Evolutionary conservation across 2,888 invertebrate species (phyloP).

Genomic region (Aquatica leii): DNA sequence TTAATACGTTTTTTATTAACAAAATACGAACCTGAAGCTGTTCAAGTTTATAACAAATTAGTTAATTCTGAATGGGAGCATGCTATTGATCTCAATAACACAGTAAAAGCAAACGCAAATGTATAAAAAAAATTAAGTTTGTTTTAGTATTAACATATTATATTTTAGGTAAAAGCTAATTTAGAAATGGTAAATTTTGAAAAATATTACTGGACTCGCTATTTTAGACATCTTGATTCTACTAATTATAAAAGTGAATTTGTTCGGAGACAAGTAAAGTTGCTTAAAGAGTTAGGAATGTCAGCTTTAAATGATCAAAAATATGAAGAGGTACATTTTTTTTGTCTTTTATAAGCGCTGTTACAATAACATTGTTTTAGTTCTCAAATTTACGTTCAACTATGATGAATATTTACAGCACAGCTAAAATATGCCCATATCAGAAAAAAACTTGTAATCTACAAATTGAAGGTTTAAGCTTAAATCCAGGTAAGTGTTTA

Average conservation of each 20-base stretch:
- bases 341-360: slow-evolving; percentile 15
- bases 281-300: slow-evolving; percentile 61
- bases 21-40: slow-evolving; percentile 49
- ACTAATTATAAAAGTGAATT: slow-evolving; percentile 57
- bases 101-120: slow-evolving; percentile 45
- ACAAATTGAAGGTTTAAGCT: slow-evolving; percentile 48
- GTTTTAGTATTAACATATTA: slow-evolving; percentile 9
- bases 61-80: slow-evolving; percentile 56
- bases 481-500: slow-evolving; percentile 55
- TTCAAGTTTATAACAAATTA: slow-evolving; percentile 53
- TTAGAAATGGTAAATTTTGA: slow-evolving; percentile 53
- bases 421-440: slow-evolving; percentile 60
- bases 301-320: slow-evolving; percentile 58
- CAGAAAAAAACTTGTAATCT: slow-evolving; percentile 54
- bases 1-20: slow-evolving; percentile 42
- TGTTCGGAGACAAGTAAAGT: slow-evolving; percentile 60
- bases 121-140: slow-evolving; percentile 42
- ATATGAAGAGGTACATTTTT: slow-evolving; percentile 53
- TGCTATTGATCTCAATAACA: slow-evolving; percentile 54
- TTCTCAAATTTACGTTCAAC: slow-evolving; percentile 44
- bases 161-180: slow-evolving; percentile 47
- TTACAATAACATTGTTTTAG: slow-evolving; percentile 36
- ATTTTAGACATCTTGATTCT: slow-evolving; percentile 53
- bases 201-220: slow-evolving; percentile 58
- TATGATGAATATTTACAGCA: slow-evolving; percentile 58